Percentiles rank a stretch among this genome's conserved stretches.
These are phyloP conservation scores for Etia nguti DNA, from an alignment of 2,113 vertebrate genomes.

Conservation along the genomic window DNA sequence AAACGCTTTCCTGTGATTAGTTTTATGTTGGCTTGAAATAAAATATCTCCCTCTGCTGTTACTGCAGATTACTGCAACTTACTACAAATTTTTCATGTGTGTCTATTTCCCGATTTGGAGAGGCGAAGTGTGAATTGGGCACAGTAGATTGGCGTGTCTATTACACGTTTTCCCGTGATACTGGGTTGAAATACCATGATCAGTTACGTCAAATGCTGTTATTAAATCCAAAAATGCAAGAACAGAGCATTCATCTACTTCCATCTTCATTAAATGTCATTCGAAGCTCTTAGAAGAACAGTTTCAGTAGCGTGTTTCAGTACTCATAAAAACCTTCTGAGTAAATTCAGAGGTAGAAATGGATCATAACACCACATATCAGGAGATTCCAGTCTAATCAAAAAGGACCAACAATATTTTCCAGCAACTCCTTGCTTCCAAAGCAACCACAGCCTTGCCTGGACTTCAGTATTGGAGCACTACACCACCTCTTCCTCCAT, in stretches of 20 bases:
- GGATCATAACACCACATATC: not conserved
- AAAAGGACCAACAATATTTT: not conserved
- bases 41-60: not conserved
- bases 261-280: not conserved
- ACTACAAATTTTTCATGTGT: not conserved
- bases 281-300: not conserved
- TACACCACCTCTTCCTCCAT: not conserved
- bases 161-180: fast-evolving
- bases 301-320: too few species aligned
- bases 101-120: fast-evolving
- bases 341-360: not conserved
- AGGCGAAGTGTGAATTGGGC: fast-evolving
- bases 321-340: too few species aligned
- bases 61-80: not conserved
- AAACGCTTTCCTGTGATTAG: not conserved
- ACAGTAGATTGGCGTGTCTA: fast-evolving
- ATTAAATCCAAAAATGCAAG: not conserved
- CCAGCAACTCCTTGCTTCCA: not conserved
- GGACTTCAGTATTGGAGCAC: not conserved
- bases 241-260: not conserved
- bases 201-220: not conserved
- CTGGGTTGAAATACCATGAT: not conserved
- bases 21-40: not conserved
- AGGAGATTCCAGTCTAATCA: not conserved
- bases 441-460: not conserved